Evolutionary conservation across 2,113 vertebrate genomes (phyloP).

Genomic region (Sinocyclocheilus anshuiensis): DNA sequence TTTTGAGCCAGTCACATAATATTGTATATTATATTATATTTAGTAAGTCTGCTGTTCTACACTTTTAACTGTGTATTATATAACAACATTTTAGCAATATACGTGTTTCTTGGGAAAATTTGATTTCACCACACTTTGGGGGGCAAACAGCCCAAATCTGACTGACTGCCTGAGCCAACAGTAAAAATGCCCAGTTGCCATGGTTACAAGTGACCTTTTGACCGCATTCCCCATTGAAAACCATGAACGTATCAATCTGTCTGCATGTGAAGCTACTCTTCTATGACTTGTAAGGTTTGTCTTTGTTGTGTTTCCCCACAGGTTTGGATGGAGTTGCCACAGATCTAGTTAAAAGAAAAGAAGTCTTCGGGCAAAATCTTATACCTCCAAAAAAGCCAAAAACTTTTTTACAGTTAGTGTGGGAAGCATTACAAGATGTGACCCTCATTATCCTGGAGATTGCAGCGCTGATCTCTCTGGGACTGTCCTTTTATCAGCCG

Average conservation of each 20-base stretch:
- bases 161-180: background rate
- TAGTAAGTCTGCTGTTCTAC: no score
- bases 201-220: background rate
- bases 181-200: background rate
- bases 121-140: no score
- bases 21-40: no score
- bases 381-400: slow-evolving; percentile 99
- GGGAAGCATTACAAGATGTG: slow-evolving; percentile 98
- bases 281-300: background rate
- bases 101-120: no score
- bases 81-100: no score
- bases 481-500: slow-evolving; percentile 96
- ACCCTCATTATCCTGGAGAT: slow-evolving; percentile 98
- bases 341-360: slow-evolving; percentile 95
- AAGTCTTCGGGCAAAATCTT: slow-evolving; percentile 93
- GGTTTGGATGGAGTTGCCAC: slow-evolving; percentile 85
- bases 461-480: slow-evolving; percentile 95
- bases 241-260: background rate
- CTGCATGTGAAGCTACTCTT: no score
- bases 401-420: slow-evolving; percentile 98
- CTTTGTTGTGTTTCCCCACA: slow-evolving; percentile 63
- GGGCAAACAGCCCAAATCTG: background rate
- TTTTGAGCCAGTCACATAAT: no score
- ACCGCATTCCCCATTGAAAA: background rate
- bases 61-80: no score